Evolutionary conservation across 2,797 vertebrate genomes (phyloP).

Genomic region (Cygnus olor): DNA sequence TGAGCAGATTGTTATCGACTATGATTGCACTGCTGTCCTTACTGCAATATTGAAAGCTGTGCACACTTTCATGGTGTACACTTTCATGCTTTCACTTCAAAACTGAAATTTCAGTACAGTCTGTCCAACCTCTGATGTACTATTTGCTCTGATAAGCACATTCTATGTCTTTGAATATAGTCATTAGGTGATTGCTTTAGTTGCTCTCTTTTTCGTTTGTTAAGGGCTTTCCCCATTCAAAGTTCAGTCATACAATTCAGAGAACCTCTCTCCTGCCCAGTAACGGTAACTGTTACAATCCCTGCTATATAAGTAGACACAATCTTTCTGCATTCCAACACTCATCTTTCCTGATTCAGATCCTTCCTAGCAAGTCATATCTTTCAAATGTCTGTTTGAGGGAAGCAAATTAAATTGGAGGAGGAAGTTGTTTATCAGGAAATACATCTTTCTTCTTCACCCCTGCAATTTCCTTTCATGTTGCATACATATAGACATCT

Average conservation of each 20-base stretch:
- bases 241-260: background rate
- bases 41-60: background rate
- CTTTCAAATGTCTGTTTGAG: background rate
- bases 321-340: background rate
- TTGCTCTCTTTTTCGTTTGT: background rate
- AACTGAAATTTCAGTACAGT: background rate
- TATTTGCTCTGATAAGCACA: background rate
- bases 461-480: background rate
- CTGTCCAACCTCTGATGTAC: background rate
- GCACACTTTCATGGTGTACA: background rate
- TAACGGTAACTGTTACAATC: background rate
- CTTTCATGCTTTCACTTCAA: background rate
- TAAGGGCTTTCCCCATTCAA: background rate
- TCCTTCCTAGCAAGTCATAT: background rate
- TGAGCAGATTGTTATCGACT: background rate
- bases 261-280: background rate
- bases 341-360: background rate
- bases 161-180: background rate
- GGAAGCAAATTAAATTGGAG: background rate
- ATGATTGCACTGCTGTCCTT: background rate
- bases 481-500: background rate
- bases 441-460: background rate
- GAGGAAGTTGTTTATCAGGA: background rate
- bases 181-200: background rate
- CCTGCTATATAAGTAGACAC: fast-evolving